Evolutionary conservation across 2,797 vertebrate species (phyloP).

Genomic region (Hydrophis major): DNA sequence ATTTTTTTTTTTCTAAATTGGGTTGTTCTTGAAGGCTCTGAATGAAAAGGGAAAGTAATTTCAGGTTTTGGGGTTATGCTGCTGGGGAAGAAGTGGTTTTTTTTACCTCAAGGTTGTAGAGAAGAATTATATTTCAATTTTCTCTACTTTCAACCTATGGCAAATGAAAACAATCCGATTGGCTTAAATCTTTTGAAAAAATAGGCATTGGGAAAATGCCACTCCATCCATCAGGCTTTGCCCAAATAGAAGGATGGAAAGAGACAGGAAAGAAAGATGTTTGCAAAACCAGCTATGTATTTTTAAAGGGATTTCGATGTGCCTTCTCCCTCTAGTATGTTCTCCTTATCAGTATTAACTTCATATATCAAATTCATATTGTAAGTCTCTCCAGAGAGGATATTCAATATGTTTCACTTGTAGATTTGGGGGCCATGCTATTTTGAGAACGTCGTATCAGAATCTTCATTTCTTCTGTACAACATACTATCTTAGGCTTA

Average conservation of each 20-base stretch:
- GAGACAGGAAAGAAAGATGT: background rate
- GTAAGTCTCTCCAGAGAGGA: background rate
- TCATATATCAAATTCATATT: background rate
- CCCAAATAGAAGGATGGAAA: background rate
- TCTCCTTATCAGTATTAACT: background rate
- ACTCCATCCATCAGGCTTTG: background rate
- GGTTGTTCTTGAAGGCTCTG: background rate
- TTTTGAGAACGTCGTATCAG: background rate
- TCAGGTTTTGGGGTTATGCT: background rate
- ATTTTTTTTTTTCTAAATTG: background rate
- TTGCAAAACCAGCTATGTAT: background rate
- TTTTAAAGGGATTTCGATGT: background rate
- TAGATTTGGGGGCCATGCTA: background rate
- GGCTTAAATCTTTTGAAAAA: background rate
- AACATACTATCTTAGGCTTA: background rate
- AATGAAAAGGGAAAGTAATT: background rate
- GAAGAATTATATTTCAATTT: background rate
- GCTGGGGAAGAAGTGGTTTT: background rate
- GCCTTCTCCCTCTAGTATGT: background rate
- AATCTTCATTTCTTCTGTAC: background rate
- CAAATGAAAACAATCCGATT: background rate
- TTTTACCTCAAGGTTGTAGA: background rate
- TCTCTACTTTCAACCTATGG: background rate
- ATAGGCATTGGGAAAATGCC: background rate
- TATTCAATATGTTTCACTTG: background rate